Evolutionary conservation across 2,888 invertebrate genomes (phyloP), one percentile per base, ranked within the genome.

Genomic region (Leptura quadrifasciata): DNA sequence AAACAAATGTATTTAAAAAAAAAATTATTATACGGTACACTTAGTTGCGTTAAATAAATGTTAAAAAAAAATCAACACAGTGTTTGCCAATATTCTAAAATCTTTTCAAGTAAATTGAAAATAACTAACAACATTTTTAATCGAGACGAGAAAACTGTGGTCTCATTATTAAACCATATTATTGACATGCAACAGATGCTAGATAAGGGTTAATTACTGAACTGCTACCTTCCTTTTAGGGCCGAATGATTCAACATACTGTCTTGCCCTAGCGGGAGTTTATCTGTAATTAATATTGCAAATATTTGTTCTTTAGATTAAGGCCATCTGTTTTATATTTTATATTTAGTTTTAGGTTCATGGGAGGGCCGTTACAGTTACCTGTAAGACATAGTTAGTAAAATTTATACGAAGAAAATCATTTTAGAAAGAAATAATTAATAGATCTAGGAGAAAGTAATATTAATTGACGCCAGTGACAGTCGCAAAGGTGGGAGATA

Each of bases 181-280:
- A 20, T 54, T 65, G 21, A 5, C 24, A 20, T 12, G 24, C 54
- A 83, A 82, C 85, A 85, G 84, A 84, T 85, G 84, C 79, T 78
- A 81, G 84, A 85, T 84, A 85, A 82, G 82, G 84, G 80, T 79
- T 85, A 85, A 83, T 84, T 84, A 76, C 77, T 79, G 80, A 79
- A 81, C 81, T 81, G 84, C 82, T 84, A 82, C 80, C 80, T 81
- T 68, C 68, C 78, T 76, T 81, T 77, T 75, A 78, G 82, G 84
- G 74, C 70, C 72, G 80, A 79, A 74, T 81, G 79, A 79, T 74
- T 83, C 84, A 82, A 20, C 15, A 2, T 3, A 15, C 35, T 9
- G 39, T 20, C 39, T 58, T 31, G 18, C 58, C 20, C 47, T 18
- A 60, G 21, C 18, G 10, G 17, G 52, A 31, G 27, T 27, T 12